Percentiles rank a stretch among this genome's conserved stretches.
Evolutionary conservation across 2,113 vertebrate genomes (phyloP).

Genomic region (Scolopax mira): DNA sequence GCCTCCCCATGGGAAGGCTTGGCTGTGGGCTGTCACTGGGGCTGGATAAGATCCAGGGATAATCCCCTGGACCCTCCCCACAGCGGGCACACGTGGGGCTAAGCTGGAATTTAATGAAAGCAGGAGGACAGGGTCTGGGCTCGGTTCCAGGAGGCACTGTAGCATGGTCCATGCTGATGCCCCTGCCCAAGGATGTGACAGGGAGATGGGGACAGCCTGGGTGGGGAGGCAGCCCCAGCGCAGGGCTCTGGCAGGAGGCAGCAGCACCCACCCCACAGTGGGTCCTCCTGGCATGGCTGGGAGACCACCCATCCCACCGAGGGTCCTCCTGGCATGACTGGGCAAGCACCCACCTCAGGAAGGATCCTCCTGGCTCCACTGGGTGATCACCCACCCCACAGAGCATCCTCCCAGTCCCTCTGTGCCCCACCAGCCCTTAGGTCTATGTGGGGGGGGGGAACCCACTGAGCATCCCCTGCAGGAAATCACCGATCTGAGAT

Average conservation of each 20-base stretch:
- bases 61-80: neutral
- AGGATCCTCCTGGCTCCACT: no score
- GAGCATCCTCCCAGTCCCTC: no score
- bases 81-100: fast-evolving
- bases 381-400: no score
- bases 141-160: neutral
- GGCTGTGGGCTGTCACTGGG: neutral
- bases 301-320: no score
- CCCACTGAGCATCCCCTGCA: neutral
- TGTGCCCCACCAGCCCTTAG: neutral
- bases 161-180: neutral
- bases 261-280: neutral
- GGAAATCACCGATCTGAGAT: neutral
- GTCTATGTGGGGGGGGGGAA: neutral
- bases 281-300: no score
- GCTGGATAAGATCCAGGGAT: neutral
- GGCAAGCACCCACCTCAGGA: no score
- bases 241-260: neutral
- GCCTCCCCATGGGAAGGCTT: fast-evolving
- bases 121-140: neutral
- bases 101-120: neutral
- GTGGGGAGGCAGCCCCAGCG: neutral
- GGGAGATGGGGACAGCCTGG: neutral
- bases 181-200: neutral
- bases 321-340: no score